Base-by-base conservation (phyloP, 2,113 vertebrate genomes). In the Hippocampus mohnikei region DNA sequence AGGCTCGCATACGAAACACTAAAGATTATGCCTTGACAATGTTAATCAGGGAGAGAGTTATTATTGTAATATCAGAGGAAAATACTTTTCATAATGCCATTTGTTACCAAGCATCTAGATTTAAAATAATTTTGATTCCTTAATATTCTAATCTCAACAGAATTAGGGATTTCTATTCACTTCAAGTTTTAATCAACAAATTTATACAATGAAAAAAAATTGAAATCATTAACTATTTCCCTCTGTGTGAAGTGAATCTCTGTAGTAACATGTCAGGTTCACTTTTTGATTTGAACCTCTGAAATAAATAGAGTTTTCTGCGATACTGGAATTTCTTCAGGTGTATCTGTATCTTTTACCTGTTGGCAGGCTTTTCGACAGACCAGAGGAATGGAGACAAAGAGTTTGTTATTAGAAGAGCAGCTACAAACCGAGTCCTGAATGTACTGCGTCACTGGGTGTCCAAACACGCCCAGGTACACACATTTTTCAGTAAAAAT, bases 371-470 rank as follows among this genome's bases (percentile, higher is more conserved):
- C 52, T 98, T 96, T 25, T 94, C 96, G 0, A 91, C 96, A 0
- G 97, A 98, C 86, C 96, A 98, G 91, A 92, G 97, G 78, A 97
- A 96, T 0, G 95, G 96, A 0, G 97, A 99, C 92, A 98, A 98
- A 84, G 97, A 99, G 89, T 98, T 99, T 7, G 94, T 99, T 46
- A 98, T 99, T 86, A 93, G 97, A 60, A 92, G 96, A 72, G 97
- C 97, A 0, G 97, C 96, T 65, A 98, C 97, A 70, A 98, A 98
- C 88, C 85, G 97, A 0, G 97, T 98, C 8, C 93, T 99, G 27
- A 99, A 98, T 0, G 97, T 99, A 29, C 89, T 99, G 82, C 90
- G 97, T 40, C 97, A 98, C 90, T 98, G 97, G 97, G 96, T 98
- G 67, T 98, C 97, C 91, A 99, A 99, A 77, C 97, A 98, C 84